A percentile compares a stretch with the other conserved stretches of the same genome.
Conservation (phyloP, 1,140 invertebrate species). For the Euborellia annulipes region DNA sequence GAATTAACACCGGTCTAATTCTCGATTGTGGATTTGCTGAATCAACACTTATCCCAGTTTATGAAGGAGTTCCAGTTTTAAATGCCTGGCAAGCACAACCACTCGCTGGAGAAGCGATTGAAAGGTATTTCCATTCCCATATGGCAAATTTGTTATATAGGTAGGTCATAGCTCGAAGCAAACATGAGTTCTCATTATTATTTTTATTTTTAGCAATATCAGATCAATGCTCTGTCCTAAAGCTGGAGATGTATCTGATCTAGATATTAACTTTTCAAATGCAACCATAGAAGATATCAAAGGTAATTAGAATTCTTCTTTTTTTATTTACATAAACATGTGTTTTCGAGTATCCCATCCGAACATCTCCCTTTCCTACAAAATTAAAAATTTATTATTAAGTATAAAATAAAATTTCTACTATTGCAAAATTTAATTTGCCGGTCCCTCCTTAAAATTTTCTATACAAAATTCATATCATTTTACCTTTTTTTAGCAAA, state of each 20-base stretch:
- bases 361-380: no score
- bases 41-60: slow-evolving; percentile 64
- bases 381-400: no score
- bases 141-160: neutral
- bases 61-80: slow-evolving; percentile 66
- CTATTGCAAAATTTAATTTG: no score
- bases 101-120: slow-evolving; percentile 47
- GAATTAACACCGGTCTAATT: slow-evolving; percentile 59
- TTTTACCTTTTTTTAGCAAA: no score
- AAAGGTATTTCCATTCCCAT: slow-evolving; percentile 34
- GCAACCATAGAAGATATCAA: slow-evolving; percentile 12
- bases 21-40: slow-evolving; percentile 78
- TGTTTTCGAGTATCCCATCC: no score
- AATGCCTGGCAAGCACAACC: slow-evolving; percentile 63
- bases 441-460: no score
- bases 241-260: slow-evolving; percentile 24
- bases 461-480: no score
- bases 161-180: no score
- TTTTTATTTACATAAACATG: no score
- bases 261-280: neutral
- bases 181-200: neutral
- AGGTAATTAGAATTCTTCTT: no score
- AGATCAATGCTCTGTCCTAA: slow-evolving; percentile 25
- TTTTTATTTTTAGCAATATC: slow-evolving; percentile 28
- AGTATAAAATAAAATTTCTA: no score